Conservation (phyloP, 2,113 vertebrate genomes). For the Pica pica region DNA sequence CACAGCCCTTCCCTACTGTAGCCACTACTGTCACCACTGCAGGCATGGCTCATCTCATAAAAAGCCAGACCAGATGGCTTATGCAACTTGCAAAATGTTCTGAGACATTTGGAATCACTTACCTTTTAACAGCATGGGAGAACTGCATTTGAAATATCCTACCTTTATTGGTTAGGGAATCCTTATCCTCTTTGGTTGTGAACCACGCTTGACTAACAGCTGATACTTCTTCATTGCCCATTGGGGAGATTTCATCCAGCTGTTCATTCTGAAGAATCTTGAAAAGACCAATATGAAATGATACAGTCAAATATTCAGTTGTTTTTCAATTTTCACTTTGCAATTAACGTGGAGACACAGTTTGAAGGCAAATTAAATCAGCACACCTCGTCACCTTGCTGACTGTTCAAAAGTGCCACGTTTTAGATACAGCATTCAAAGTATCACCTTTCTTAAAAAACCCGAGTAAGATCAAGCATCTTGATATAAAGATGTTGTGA, state of each 20-base stretch:
- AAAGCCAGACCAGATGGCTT: background rate
- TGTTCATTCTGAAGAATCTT: constrained; percentile 90
- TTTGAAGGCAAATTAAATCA: background rate
- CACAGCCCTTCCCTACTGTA: background rate
- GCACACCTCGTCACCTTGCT: background rate
- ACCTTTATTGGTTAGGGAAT: constrained; percentile 97
- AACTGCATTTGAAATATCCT: background rate
- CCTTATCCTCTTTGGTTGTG: constrained; percentile 98
- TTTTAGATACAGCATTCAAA: background rate
- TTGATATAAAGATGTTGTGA: background rate
- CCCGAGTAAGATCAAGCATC: background rate
- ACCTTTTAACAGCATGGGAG: background rate
- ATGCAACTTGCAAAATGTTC: background rate
- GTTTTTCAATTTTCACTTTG: background rate
- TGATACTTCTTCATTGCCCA: constrained; percentile 85
- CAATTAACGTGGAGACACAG: background rate
- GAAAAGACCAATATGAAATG: background rate
- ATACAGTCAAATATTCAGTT: background rate
- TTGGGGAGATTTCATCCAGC: constrained; percentile 77
- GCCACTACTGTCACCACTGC: background rate
- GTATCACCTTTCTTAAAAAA: background rate
- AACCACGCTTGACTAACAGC: constrained; percentile 98
- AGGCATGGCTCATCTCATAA: background rate
- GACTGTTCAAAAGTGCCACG: background rate
- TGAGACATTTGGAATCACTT: background rate